Percentiles rank a stretch among this genome's conserved stretches.
Evolutionary conservation across 2,797 vertebrate genomes (phyloP).

Genomic region (Geotrypetes seraphini): DNA sequence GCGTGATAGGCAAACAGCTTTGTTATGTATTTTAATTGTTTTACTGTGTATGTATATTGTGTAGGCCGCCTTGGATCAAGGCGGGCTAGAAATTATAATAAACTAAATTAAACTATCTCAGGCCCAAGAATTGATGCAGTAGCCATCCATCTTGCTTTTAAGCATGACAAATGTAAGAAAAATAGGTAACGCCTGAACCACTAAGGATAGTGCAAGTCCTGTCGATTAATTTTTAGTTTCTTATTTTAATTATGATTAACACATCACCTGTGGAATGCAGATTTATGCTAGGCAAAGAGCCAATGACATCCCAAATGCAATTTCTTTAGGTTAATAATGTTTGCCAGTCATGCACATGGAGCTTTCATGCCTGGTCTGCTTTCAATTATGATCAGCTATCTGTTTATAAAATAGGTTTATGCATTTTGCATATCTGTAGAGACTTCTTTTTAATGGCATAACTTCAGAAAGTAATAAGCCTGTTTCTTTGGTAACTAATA

Average conservation of each 20-base stretch:
- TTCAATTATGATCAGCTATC: constrained; percentile 38
- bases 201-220: background rate
- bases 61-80: too few relatives aligned
- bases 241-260: constrained; percentile 10
- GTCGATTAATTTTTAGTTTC: too few relatives aligned
- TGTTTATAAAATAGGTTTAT: constrained; percentile 24
- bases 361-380: constrained; percentile 19
- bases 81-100: too few relatives aligned
- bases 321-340: constrained; percentile 33
- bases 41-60: too few relatives aligned
- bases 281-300: constrained; percentile 20
- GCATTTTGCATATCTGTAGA: constrained; percentile 27
- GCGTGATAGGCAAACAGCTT: too few relatives aligned
- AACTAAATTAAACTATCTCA: too few relatives aligned
- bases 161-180: constrained; percentile 2
- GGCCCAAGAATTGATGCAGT: too few relatives aligned
- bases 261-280: constrained; percentile 7
- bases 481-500: constrained; percentile 21
- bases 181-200: background rate
- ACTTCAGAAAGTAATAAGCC: constrained; percentile 15
- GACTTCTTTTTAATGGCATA: constrained; percentile 39
- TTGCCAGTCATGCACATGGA: constrained; percentile 24
- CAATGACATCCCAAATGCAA: constrained; percentile 22
- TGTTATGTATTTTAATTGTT: too few relatives aligned
- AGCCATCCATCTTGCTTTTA: background rate